Base-by-base conservation (phyloP, 1,140 invertebrate species). In the Lepidurus packardi region DNA sequence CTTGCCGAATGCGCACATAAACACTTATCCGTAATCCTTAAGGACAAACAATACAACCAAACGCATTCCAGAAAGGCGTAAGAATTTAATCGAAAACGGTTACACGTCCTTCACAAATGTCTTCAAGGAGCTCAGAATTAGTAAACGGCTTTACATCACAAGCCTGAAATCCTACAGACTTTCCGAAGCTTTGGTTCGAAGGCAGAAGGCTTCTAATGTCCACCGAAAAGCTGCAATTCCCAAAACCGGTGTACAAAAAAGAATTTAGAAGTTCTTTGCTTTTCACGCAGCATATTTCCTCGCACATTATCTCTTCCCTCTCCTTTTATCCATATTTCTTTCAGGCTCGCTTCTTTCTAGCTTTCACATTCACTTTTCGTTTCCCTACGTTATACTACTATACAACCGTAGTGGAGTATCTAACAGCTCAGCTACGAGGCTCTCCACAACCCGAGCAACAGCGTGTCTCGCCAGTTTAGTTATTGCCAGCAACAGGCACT, bases 311-410 rank as follows among this genome's bases (percentile, higher is more conserved):
- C n/a, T 16, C 53, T 65, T 65, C 21, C 13, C 53, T 65, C 21
- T 65, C 21, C 53, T 65, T 21, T 21, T 65, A 21, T 21, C 21
- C 13, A 21, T 65, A n/a, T 21, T 21, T 65, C 53, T 65, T 65
- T 65, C 3, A 21, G 7, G 16, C 53, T 65, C 13, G 1, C 53
- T 65, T 16, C 53, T 11, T 65, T 21, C 53, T 11, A 65, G 53
- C 53, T 65, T 65, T 65, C 53, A 65, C 53, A 13, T 65, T 65
- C 53, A 65, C 53, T 65, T 65, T 65, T 65, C 53, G 16, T n/a
- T n/a, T 65, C 53, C 6, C 21, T 21, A 7, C 53, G 13, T 65
- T 9, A 13, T n/a, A 65, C 53, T 13, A 13, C 21, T 65, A n/a
- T 47, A 10, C 53, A 65, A n/a, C 10, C 53, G 53, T 65, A 65